phyloP scores from a whole-genome alignment of 2,797 vertebrate genomes.

The Meriones psammophilus region DNA sequence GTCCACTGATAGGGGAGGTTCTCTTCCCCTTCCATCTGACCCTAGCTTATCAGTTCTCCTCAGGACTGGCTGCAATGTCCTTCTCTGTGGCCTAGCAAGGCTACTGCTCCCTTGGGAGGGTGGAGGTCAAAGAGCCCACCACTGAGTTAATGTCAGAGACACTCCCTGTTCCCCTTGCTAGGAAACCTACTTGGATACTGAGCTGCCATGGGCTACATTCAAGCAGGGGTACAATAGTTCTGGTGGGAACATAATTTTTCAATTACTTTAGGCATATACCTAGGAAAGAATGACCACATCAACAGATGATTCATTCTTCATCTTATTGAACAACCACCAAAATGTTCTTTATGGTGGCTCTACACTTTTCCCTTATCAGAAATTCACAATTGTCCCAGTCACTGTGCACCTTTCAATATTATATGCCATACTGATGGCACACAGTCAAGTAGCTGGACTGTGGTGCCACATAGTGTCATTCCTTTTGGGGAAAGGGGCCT shows the following conservation, averaged over 20 bases:
- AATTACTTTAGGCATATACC: constrained; percentile 3
- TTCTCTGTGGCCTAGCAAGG: too few species aligned
- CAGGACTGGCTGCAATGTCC: too few species aligned
- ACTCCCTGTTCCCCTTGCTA: too few species aligned
- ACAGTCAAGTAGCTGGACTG: background rate
- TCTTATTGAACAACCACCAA: background rate
- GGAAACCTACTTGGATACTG: too few species aligned
- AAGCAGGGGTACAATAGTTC: background rate
- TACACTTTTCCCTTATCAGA: background rate
- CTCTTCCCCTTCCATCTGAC: too few species aligned
- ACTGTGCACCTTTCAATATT: background rate
- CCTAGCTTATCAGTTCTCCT: too few species aligned
- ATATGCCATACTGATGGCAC: constrained; percentile 31
- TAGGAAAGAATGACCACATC: background rate
- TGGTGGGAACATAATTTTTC: constrained; percentile 48
- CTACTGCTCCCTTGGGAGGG: too few species aligned
- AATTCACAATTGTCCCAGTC: background rate
- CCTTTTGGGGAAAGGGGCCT: background rate
- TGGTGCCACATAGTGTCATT: background rate
- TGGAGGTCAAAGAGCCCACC: too few species aligned
- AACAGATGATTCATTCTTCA: background rate
- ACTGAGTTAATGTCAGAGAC: background rate
- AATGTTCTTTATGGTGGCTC: background rate
- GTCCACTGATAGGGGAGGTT: too few species aligned
- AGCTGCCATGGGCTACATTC: too few species aligned